Evolutionary conservation across 2,797 vertebrate genomes (phyloP).

Genomic region (Crenichthys baileyi): DNA sequence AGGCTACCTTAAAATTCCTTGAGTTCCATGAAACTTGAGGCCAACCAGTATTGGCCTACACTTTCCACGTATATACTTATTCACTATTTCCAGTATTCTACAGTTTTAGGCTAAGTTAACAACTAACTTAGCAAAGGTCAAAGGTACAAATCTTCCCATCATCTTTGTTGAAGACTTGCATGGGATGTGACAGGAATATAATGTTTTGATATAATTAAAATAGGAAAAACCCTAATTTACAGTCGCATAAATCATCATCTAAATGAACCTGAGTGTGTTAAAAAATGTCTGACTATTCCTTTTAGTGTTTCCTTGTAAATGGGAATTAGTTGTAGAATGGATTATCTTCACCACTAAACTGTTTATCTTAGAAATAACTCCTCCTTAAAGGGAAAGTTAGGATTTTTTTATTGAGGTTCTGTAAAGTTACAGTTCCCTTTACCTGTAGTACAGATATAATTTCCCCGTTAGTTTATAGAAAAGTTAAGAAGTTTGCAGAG

Average conservation of each 20-base stretch:
- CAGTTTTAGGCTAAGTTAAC: too few relatives aligned
- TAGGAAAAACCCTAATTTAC: not conserved
- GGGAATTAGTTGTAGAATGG: not conserved
- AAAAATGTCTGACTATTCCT: not conserved
- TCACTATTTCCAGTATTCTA: too few relatives aligned
- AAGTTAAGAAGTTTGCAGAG: not conserved
- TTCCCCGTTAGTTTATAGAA: not conserved
- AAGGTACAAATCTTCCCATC: not conserved
- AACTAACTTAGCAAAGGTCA: not conserved
- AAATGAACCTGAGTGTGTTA: not conserved
- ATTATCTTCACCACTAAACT: not conserved
- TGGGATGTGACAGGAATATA: not conserved
- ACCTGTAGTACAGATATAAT: not conserved
- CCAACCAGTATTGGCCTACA: too few relatives aligned
- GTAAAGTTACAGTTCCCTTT: not conserved
- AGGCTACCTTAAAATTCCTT: not conserved
- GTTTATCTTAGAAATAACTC: not conserved
- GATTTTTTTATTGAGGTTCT: not conserved
- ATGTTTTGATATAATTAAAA: not conserved
- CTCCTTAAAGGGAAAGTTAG: not conserved
- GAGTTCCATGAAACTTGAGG: not conserved
- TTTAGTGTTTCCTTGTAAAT: not conserved
- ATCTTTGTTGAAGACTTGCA: slow-evolving; percentile 20
- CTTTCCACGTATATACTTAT: too few relatives aligned
- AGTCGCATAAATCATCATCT: not conserved